Evolutionary conservation across 2,113 vertebrate species (phyloP).

Genomic region (Psophia crepitans): DNA sequence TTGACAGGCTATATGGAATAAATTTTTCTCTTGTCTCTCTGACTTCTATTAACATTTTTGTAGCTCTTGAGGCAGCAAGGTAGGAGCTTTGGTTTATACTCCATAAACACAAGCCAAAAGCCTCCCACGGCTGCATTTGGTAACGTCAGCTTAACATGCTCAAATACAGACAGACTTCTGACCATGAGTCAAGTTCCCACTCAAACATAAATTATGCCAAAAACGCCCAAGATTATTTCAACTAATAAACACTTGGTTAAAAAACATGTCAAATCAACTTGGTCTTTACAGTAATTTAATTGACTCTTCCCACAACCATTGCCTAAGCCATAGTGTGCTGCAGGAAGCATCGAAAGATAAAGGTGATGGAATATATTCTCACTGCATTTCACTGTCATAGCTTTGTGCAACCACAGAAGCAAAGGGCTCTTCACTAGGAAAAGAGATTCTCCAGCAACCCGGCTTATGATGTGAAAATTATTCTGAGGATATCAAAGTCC

Average conservation of each 20-base stretch:
- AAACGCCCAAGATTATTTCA: conserved; percentile 54
- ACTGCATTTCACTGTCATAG: neutral
- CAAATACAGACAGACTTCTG: conserved; percentile 31
- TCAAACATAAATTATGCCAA: conserved; percentile 36
- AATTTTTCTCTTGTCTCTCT: neutral
- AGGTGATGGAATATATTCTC: neutral
- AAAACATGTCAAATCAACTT: conserved; percentile 46
- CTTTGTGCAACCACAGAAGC: neutral
- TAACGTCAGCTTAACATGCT: conserved; percentile 20
- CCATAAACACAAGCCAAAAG: conserved; percentile 25
- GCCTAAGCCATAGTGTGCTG: neutral
- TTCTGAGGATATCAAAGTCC: neutral
- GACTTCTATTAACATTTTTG: conserved; percentile 35
- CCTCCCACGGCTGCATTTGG: conserved; percentile 33
- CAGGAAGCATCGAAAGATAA: conserved; percentile 14
- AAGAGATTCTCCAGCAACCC: neutral
- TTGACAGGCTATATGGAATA: neutral
- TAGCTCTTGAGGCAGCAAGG: conserved; percentile 30
- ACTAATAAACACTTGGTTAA: conserved; percentile 59
- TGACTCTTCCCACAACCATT: conserved; percentile 5
- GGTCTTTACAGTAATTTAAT: conserved; percentile 40
- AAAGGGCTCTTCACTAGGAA: neutral
- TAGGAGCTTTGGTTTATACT: conserved; percentile 22
- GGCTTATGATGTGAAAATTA: neutral
- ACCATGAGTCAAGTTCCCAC: conserved; percentile 57